Percentiles rank a stretch among this genome's conserved stretches.
phyloP scores from a whole-genome alignment of 2,888 invertebrate species.

The Epinotia demarniana region DNA sequence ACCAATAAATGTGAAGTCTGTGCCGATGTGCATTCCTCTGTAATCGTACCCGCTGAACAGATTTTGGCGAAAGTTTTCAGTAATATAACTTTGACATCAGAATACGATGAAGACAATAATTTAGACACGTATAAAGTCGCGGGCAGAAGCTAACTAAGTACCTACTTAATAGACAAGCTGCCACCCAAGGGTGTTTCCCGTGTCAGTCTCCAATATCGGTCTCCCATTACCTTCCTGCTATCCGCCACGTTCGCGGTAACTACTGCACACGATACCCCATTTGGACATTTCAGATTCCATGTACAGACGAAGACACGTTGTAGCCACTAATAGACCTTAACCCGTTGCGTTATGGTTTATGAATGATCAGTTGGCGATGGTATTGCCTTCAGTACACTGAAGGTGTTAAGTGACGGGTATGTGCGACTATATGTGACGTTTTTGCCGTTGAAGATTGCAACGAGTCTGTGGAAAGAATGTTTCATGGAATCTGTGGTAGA shows the following conservation, averaged over 20 bases:
- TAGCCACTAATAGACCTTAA: too few species aligned
- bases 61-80: too few species aligned
- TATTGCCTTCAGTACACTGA: slow-evolving; percentile 4
- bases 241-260: slow-evolving; percentile 55
- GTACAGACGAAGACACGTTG: slow-evolving; percentile 36
- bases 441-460: background rate
- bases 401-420: slow-evolving; percentile 14
- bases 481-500: slow-evolving; percentile 1
- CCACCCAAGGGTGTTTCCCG: slow-evolving; percentile 8
- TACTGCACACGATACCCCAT: slow-evolving; percentile 52
- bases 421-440: background rate
- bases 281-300: slow-evolving; percentile 58
- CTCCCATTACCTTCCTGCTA: slow-evolving; percentile 59
- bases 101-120: too few species aligned
- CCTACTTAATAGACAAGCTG: background rate
- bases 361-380: too few species aligned
- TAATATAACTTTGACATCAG: too few species aligned
- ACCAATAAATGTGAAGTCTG: too few species aligned
- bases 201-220: slow-evolving; percentile 27
- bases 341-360: too few species aligned
- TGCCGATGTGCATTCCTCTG: too few species aligned
- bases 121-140: too few species aligned
- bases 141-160: too few species aligned
- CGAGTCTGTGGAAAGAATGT: slow-evolving; percentile 1
- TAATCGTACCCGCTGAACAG: too few species aligned